phyloP scores from a whole-genome alignment of 2,888 invertebrate genomes.

The Erebia aethiops region DNA sequence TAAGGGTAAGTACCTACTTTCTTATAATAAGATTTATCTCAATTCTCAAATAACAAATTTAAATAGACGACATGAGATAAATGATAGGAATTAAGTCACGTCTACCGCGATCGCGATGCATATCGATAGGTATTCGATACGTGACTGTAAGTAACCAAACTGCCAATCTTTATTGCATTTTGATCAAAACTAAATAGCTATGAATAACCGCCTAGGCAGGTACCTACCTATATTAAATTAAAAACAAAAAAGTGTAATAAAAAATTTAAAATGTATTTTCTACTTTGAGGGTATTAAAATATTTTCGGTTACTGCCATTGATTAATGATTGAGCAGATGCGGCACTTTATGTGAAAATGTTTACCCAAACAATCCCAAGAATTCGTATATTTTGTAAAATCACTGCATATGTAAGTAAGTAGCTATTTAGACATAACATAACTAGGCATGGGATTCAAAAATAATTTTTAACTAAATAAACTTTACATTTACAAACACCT shows the following conservation, averaged over 20 bases:
- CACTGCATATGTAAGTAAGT: too few relatives aligned
- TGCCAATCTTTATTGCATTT: background rate
- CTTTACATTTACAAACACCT: background rate
- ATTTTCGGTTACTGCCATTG: too few relatives aligned
- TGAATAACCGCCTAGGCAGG: too few relatives aligned
- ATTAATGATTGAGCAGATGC: background rate
- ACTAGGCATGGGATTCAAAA: background rate
- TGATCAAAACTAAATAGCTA: too few relatives aligned
- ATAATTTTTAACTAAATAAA: background rate
- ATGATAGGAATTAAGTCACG: constrained; percentile 25
- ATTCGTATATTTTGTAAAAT: too few relatives aligned
- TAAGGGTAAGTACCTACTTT: too few relatives aligned
- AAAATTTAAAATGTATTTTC: too few relatives aligned
- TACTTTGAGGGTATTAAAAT: too few relatives aligned
- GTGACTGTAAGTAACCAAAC: background rate
- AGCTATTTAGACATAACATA: too few relatives aligned
- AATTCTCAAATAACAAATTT: background rate
- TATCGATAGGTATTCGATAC: background rate
- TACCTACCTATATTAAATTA: too few relatives aligned
- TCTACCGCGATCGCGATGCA: constrained; percentile 24
- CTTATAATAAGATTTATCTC: background rate
- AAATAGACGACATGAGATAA: background rate
- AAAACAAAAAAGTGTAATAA: too few relatives aligned
- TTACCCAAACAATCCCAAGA: too few relatives aligned
- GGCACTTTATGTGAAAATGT: background rate